Conservation (phyloP, 2,888 invertebrate species). For the Dendrolimus houi region DNA sequence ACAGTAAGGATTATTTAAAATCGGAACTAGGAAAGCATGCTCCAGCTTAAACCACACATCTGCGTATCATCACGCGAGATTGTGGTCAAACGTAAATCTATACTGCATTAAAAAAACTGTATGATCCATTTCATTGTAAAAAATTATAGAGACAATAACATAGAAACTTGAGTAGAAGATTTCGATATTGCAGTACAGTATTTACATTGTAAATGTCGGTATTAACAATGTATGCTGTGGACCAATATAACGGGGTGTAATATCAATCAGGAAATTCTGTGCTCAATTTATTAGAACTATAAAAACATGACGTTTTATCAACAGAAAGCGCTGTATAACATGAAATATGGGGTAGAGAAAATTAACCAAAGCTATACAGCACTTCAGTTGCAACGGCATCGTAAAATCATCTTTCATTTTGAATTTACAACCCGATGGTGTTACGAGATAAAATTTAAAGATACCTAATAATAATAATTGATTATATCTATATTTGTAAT, state of each 20-base stretch:
- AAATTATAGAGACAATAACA: too few species aligned
- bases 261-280: constrained; percentile 47
- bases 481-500: too few species aligned
- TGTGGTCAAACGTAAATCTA: too few species aligned
- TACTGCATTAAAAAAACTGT: too few species aligned
- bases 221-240: constrained; percentile 8
- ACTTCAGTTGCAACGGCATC: background rate
- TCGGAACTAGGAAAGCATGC: too few species aligned
- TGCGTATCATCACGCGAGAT: too few species aligned
- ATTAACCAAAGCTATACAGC: background rate
- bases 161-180: too few species aligned
- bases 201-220: constrained; percentile 28
- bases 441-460: background rate
- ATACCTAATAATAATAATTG: too few species aligned
- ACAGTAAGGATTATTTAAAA: too few species aligned
- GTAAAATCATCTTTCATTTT: constrained; percentile 18
- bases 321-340: constrained; percentile 20
- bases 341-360: constrained; percentile 8
- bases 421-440: background rate
- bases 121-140: too few species aligned
- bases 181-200: too few species aligned
- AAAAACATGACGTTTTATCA: constrained; percentile 35
- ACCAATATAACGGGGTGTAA: constrained; percentile 40
- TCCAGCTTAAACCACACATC: too few species aligned
- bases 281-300: constrained; percentile 42